Evolutionary conservation across 2,888 invertebrate genomes (phyloP), one percentile per base, ranked within the genome.

Genomic region (Ectropis crepuscularia): DNA sequence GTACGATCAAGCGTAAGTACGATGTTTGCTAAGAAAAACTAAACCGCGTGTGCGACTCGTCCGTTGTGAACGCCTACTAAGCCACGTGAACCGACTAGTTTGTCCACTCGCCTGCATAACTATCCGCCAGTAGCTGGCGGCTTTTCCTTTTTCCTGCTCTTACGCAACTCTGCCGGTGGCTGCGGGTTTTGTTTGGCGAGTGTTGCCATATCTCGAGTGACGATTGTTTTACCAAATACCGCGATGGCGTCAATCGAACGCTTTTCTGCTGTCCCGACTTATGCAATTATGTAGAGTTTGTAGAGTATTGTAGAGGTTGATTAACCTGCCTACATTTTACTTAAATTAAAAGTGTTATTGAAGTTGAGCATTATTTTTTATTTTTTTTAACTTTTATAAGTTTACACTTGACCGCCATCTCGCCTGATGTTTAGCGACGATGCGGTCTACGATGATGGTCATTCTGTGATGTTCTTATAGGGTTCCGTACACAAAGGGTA

Each of bases 91-190:
- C 51, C 28, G 45, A 63, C 67, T 42, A 53, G 60, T 63, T 54
- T 61, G 45, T 57, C 68, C 57, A 67, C 58, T 67, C 48, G 45
- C n/a, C 10, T 53, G 63, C 65, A 69, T 68, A 68, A 70, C 71
- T 51, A 55, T 51, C 41, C 28, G 49, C 16, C 11, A 45, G 49
- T 39, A 53, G 54, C 59, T 48, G 59, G 41, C 63, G 53, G 67
- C 51, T 54, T 63, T 69, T 61, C 68, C 66, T 71, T 68, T 68
- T 68, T 38, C 68, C 62, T 63, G 42, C 53, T 43, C 28, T 71
- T 69, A 66, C 59, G 65, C 61, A 69, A 71, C 53, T 51, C 42
- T 49, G 55, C 53, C 43, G 49, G 41, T 9, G 36, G 8, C 9
- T 47, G 42, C 42, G 42, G 48, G 48, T 37, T 53, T 53, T 43